phyloP scores from a whole-genome alignment of 1,140 invertebrate species.

The Macrobrachium rosenbergii region DNA sequence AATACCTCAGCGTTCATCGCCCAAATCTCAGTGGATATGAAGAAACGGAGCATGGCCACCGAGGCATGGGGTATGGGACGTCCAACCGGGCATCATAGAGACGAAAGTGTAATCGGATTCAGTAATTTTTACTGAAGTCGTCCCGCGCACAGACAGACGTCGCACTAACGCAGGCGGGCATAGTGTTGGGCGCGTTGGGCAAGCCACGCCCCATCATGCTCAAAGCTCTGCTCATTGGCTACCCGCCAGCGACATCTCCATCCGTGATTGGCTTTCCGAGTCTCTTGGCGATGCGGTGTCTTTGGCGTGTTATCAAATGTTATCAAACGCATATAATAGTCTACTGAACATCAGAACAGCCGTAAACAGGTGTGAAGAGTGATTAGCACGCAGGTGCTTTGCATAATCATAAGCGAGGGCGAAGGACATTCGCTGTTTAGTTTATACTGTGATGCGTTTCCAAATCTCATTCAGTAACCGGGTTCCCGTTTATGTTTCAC shows the following conservation, averaged over 20 bases:
- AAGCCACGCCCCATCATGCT: constrained; percentile 21
- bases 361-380: background rate
- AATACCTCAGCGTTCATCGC: too few species aligned
- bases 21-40: too few species aligned
- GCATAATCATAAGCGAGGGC: too few species aligned
- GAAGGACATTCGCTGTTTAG: too few species aligned
- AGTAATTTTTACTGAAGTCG: background rate
- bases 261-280: background rate
- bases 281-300: background rate
- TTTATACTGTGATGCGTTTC: too few species aligned
- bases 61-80: too few species aligned
- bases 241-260: background rate
- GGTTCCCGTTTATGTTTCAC: too few species aligned
- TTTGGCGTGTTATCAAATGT: constrained; percentile 14
- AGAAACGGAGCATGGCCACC: too few species aligned
- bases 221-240: constrained; percentile 1
- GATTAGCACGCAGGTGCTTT: too few species aligned
- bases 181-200: background rate
- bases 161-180: constrained; percentile 5
- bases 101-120: background rate
- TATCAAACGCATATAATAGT: constrained; percentile 25
- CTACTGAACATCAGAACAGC: constrained; percentile 2
- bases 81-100: too few species aligned
- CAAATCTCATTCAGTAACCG: too few species aligned
- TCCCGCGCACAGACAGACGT: background rate